A percentile compares a stretch with the other conserved stretches of the same genome.
phyloP scores from a whole-genome alignment of 2,888 invertebrate genomes.

The Melanostoma scalare region DNA sequence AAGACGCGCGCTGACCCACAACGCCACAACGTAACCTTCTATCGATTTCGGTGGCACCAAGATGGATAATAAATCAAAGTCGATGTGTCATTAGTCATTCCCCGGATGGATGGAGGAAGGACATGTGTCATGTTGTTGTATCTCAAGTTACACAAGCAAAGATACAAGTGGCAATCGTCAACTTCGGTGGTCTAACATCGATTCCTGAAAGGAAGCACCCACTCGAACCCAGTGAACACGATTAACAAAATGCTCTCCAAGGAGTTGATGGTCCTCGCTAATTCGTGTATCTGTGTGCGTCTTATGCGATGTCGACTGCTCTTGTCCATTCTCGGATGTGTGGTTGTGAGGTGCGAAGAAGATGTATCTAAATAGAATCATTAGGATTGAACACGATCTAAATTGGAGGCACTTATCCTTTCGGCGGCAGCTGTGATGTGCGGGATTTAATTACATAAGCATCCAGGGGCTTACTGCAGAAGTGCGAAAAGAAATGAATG shows the following conservation, averaged over 20 bases:
- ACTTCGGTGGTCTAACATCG: slow-evolving; percentile 60
- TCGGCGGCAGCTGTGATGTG: slow-evolving; percentile 71
- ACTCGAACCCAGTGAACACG: slow-evolving; percentile 52
- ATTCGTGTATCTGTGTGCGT: slow-evolving; percentile 38
- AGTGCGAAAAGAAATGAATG: slow-evolving; percentile 62
- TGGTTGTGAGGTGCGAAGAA: slow-evolving; percentile 66
- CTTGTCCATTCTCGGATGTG: slow-evolving; percentile 14
- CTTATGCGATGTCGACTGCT: slow-evolving; percentile 27
- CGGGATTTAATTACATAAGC: slow-evolving; percentile 60
- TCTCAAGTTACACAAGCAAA: slow-evolving; percentile 68
- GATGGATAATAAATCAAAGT: slow-evolving; percentile 68
- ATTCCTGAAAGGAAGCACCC: slow-evolving; percentile 62
- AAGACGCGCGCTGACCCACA: slow-evolving; percentile 48
- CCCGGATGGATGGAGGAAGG: slow-evolving; percentile 61
- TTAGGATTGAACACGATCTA: slow-evolving; percentile 61
- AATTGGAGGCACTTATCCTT: slow-evolving; percentile 72
- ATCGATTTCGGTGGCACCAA: slow-evolving; percentile 58
- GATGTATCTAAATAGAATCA: slow-evolving; percentile 69
- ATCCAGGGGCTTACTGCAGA: slow-evolving; percentile 46
- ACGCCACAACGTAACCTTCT: slow-evolving; percentile 56
- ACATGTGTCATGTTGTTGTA: slow-evolving; percentile 71
- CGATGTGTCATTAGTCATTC: slow-evolving; percentile 68
- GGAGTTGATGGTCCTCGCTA: slow-evolving; percentile 52
- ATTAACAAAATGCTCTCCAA: slow-evolving; percentile 65
- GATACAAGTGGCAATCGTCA: slow-evolving; percentile 67